These are phyloP conservation scores for Amazonetta brasiliensis DNA, from an alignment of 2,797 vertebrate species.

Conservation along the genomic window DNA sequence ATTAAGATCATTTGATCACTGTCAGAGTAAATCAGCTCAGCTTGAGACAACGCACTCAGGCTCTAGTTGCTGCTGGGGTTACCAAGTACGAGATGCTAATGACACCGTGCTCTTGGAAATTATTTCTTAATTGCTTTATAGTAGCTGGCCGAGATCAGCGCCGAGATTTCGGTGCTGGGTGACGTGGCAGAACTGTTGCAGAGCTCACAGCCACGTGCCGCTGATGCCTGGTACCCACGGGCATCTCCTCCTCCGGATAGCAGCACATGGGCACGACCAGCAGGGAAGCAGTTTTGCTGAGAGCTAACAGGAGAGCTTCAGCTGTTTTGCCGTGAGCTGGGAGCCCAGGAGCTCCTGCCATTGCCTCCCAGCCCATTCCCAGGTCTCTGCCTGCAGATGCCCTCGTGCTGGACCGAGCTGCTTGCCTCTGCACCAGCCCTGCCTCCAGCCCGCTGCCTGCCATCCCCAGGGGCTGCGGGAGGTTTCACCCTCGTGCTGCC, in stretches of 20 bases:
- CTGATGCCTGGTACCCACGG: too few species aligned
- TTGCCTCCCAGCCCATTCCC: not conserved
- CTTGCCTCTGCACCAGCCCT: not conserved
- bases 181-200: not conserved
- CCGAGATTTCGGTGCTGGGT: not conserved
- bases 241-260: too few species aligned
- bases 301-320: not conserved
- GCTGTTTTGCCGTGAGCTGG: fast-evolving
- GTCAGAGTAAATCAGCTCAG: slow-evolving; percentile 35
- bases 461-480: fast-evolving
- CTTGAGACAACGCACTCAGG: not conserved
- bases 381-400: not conserved
- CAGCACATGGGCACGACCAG: fast-evolving
- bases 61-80: not conserved
- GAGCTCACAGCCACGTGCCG: too few species aligned
- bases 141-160: not conserved
- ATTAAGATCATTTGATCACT: slow-evolving; percentile 45
- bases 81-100: not conserved
- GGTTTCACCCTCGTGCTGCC: not conserved
- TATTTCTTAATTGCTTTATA: not conserved
- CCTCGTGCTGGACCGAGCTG: not conserved
- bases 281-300: fast-evolving
- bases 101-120: not conserved
- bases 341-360: not conserved
- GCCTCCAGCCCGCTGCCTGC: fast-evolving